phyloP scores from a whole-genome alignment of 2,888 invertebrate species.

The Coelinius sp. region DNA sequence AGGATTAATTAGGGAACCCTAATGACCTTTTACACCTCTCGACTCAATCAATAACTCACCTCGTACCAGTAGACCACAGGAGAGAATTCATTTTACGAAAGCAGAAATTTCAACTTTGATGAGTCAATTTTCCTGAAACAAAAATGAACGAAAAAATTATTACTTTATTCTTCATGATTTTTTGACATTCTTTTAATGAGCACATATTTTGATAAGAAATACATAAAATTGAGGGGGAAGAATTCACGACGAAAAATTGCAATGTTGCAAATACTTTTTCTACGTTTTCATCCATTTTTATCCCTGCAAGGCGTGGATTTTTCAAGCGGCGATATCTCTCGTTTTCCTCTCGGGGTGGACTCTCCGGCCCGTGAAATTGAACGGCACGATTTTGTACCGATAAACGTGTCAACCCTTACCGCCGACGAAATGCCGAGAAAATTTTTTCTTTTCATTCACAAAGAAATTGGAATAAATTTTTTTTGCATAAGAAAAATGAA shows the following conservation, averaged over 20 bases:
- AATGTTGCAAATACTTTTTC: conserved; percentile 15
- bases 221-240: background rate
- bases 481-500: background rate
- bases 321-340: conserved; percentile 31
- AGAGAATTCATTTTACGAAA: background rate
- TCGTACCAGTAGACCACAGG: background rate
- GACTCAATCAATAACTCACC: conserved; percentile 33
- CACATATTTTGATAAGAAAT: background rate
- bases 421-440: conserved; percentile 14
- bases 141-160: too few species aligned
- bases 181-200: background rate
- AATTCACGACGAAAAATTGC: conserved; percentile 9
- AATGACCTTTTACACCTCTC: conserved; percentile 49
- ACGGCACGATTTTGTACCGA: conserved; percentile 57
- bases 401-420: conserved; percentile 48
- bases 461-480: background rate
- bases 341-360: conserved; percentile 43
- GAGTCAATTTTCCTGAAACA: background rate
- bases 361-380: conserved; percentile 59
- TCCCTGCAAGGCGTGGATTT: conserved; percentile 22
- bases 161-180: background rate
- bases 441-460: conserved; percentile 25
- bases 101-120: background rate
- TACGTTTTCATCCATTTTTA: conserved; percentile 22
- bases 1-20: conserved; percentile 55